Percentiles rank a stretch among this genome's conserved stretches.
phyloP scores from a whole-genome alignment of 2,888 invertebrate genomes.

The Agonopterix arenella region DNA sequence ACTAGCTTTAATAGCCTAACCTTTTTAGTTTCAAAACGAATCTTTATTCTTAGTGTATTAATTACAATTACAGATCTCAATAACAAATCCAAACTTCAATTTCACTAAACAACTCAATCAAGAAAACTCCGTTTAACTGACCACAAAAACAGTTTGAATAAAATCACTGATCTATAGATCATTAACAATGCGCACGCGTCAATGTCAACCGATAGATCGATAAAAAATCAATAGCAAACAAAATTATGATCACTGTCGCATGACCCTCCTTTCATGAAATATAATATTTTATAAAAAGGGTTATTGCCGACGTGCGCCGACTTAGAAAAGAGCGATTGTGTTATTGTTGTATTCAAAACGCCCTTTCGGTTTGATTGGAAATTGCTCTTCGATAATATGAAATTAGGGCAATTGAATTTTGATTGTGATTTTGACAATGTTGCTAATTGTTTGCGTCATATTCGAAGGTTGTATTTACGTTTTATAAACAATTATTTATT shows the following conservation, averaged over 20 bases:
- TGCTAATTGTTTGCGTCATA: no score
- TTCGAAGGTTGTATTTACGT: no score
- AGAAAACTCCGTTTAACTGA: conserved; percentile 9
- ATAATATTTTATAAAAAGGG: conserved; percentile 59
- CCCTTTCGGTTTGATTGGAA: conserved; percentile 24
- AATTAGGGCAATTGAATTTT: conserved; percentile 1
- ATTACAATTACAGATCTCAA: no score
- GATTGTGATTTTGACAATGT: no score
- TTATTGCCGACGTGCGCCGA: conserved; percentile 24
- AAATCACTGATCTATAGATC: conserved; percentile 49
- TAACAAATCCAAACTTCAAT: not conserved
- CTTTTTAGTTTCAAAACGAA: no score
- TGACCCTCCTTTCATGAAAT: conserved; percentile 50
- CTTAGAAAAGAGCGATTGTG: conserved; percentile 33
- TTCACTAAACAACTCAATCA: conserved; percentile 8
- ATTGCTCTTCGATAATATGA: conserved; percentile 11
- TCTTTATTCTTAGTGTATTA: no score
- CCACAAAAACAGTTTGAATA: conserved; percentile 10
- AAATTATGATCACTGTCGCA: conserved; percentile 42
- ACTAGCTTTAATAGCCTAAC: no score
- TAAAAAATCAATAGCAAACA: conserved; percentile 36
- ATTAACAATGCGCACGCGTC: conserved; percentile 49
- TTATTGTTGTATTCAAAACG: conserved; percentile 29
- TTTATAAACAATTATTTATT: no score
- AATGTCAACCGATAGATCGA: conserved; percentile 40